Conservation (phyloP, 2,113 vertebrate genomes). For the Chloropsis cyanopogon region DNA sequence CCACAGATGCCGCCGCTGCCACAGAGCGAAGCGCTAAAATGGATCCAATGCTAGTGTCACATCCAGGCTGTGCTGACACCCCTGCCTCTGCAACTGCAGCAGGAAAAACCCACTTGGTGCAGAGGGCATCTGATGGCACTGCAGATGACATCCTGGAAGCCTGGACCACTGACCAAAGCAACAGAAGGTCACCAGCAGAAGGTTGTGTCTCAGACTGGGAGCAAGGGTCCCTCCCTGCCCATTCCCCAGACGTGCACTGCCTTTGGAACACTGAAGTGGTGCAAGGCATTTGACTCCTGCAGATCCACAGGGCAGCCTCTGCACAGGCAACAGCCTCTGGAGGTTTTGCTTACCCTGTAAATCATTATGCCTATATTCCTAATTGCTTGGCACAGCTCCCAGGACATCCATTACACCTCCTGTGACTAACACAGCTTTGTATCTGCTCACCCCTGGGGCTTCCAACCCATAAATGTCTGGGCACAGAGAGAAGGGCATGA, state of each 20-base stretch:
- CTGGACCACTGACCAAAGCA: not conserved
- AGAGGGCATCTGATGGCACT: not conserved
- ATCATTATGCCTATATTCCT: not conserved
- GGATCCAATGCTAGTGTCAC: not conserved
- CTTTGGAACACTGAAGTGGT: not conserved
- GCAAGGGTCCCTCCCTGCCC: not conserved
- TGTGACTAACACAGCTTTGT: not conserved
- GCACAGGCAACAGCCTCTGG: not conserved
- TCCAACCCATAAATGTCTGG: not conserved
- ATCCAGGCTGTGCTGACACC: slow-evolving; percentile 1
- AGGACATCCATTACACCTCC: slow-evolving; percentile 8
- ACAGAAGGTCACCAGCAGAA: not conserved
- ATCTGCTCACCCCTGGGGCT: not conserved
- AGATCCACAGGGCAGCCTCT: not conserved
- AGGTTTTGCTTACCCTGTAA: not conserved
- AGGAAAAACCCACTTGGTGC: not conserved
- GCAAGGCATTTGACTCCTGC: not conserved
- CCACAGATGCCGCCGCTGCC: slow-evolving; percentile 41
- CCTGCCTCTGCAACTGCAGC: not conserved
- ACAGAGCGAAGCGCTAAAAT: slow-evolving; percentile 15
- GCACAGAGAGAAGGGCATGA: not conserved
- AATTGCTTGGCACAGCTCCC: slow-evolving; percentile 32
- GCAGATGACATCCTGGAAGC: not conserved
- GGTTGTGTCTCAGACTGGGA: not conserved
- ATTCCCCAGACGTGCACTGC: not conserved